Evolutionary conservation across 2,888 invertebrate species (phyloP).

Genomic region (Trichacis sp.): DNA sequence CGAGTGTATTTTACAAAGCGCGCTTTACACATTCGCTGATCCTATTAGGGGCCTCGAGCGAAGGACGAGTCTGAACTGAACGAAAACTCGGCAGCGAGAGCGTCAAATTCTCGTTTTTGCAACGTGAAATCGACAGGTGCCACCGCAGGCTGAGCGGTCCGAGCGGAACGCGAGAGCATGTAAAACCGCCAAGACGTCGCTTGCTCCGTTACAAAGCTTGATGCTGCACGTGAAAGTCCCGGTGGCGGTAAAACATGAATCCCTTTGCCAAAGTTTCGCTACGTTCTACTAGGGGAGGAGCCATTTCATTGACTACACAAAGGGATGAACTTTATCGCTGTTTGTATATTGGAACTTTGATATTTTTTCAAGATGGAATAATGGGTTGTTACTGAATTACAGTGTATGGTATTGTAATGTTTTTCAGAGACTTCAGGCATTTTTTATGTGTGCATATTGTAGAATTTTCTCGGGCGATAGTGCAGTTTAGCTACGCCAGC

Average conservation of each 20-base stretch:
- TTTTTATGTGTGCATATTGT: too few relatives aligned
- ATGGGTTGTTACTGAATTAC: too few relatives aligned
- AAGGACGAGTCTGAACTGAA: constrained; percentile 28
- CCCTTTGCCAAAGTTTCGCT: constrained; percentile 30
- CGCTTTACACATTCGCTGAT: constrained; percentile 24
- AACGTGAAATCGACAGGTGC: constrained; percentile 60
- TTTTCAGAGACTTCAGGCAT: too few relatives aligned
- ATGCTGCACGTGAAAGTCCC: constrained; percentile 27
- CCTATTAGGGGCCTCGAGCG: constrained; percentile 20
- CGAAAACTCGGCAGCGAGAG: constrained; percentile 24
- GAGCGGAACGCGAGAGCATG: constrained; percentile 26
- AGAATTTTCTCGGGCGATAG: too few relatives aligned
- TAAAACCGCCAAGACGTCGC: constrained; percentile 39
- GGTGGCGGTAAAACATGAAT: constrained; percentile 28
- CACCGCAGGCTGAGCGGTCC: constrained; percentile 54
- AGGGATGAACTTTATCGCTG: too few relatives aligned
- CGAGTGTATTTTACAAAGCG: constrained; percentile 35
- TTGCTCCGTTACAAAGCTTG: constrained; percentile 23
- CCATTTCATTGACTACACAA: constrained; percentile 25
- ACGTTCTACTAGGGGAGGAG: constrained; percentile 7
- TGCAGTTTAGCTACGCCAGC: too few relatives aligned
- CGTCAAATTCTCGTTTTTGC: constrained; percentile 39
- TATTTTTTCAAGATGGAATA: too few relatives aligned
- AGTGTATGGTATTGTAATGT: too few relatives aligned
- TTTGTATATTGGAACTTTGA: too few relatives aligned